Evolutionary conservation across 2,113 vertebrate genomes (phyloP).

Genomic region (Hyaena hyaena): DNA sequence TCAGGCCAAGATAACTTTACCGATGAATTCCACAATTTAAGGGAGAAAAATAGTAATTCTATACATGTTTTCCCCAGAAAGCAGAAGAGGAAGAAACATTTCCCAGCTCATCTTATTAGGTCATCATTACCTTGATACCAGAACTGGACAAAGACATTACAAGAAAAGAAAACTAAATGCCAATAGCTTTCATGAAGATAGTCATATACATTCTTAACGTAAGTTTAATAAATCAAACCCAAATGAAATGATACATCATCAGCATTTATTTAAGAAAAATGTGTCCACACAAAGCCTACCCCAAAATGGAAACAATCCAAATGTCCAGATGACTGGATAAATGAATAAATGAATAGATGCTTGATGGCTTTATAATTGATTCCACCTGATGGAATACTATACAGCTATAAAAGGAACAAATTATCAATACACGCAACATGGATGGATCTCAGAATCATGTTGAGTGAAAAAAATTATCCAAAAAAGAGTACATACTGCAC

Average conservation of each 20-base stretch:
- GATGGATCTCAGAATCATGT: neutral
- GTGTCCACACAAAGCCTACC: neutral
- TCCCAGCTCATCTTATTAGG: neutral
- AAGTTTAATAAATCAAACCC: conserved; percentile 8
- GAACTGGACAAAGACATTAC: neutral
- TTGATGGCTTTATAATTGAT: neutral
- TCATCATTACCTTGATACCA: neutral
- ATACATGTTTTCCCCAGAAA: neutral
- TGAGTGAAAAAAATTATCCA: neutral
- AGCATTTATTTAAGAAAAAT: conserved; percentile 34
- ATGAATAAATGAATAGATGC: neutral
- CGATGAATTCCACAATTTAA: neutral
- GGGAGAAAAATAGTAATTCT: neutral
- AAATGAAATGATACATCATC: neutral
- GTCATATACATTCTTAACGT: conserved; percentile 23
- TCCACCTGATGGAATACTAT: neutral
- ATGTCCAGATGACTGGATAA: neutral
- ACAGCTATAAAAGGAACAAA: neutral
- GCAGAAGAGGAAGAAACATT: neutral
- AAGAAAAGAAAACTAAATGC: conserved; percentile 13
- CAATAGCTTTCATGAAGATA: neutral
- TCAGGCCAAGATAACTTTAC: neutral
- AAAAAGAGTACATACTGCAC: neutral
- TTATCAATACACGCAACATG: neutral
- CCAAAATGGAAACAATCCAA: neutral